Evolutionary conservation across 2,888 invertebrate genomes (phyloP).

Genomic region (Spisula solida): DNA sequence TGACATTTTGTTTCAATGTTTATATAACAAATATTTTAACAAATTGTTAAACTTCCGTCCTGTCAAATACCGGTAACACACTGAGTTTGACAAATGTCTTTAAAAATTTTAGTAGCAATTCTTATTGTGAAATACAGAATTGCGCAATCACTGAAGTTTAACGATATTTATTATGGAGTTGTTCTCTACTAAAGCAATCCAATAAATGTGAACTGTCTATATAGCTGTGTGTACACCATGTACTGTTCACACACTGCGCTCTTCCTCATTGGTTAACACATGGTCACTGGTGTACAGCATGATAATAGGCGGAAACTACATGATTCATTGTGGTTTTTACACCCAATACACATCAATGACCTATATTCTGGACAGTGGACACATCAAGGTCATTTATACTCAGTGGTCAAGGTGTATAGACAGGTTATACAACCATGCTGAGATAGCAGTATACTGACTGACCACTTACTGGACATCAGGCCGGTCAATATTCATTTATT

Average conservation of each 20-base stretch:
- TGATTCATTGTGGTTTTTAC: neutral
- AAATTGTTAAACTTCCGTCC: neutral
- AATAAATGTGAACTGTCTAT: neutral
- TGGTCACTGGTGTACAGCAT: neutral
- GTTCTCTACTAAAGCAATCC: neutral
- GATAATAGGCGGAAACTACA: neutral
- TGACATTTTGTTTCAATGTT: conserved; percentile 5
- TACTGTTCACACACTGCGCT: neutral
- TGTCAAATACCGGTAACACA: neutral
- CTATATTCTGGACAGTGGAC: neutral
- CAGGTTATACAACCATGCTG: neutral
- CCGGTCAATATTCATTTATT: too few species aligned
- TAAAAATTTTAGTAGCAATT: neutral
- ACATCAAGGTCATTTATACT: neutral
- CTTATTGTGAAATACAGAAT: neutral
- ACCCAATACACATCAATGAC: conserved; percentile 3
- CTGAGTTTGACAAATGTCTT: neutral
- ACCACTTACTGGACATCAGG: too few species aligned
- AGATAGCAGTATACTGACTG: too few species aligned
- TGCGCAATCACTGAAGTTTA: neutral
- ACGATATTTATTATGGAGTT: neutral
- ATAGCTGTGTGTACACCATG: neutral
- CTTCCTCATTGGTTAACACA: neutral
- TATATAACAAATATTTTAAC: neutral
- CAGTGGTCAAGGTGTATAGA: neutral